Evolutionary conservation across 2,888 invertebrate genomes (phyloP).

Genomic region (Mythimna impura): DNA sequence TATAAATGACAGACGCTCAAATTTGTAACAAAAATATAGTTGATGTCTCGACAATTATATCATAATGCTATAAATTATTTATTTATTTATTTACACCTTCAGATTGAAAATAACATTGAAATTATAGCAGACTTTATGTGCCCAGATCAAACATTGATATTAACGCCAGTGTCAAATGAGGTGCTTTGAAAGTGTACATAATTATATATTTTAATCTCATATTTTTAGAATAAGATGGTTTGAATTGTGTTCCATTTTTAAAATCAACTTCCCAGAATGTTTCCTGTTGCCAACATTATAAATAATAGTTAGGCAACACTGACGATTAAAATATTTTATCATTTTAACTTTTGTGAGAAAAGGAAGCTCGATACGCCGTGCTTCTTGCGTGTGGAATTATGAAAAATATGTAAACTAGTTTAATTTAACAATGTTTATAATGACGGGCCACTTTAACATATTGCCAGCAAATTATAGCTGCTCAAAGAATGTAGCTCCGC

Average conservation of each 20-base stretch:
- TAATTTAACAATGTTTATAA: slow-evolving; percentile 54
- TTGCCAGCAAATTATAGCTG: slow-evolving; percentile 44
- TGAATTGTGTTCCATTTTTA: slow-evolving; percentile 69
- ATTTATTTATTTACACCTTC: slow-evolving; percentile 41
- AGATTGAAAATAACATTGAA: slow-evolving; percentile 35
- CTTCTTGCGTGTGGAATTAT: slow-evolving; percentile 59
- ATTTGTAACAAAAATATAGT: slow-evolving; percentile 3
- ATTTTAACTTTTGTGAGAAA: slow-evolving; percentile 58
- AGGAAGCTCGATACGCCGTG: slow-evolving; percentile 44
- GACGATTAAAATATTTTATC: slow-evolving; percentile 64
- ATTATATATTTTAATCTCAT: slow-evolving; percentile 79
- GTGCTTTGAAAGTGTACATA: slow-evolving; percentile 86
- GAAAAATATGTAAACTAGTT: slow-evolving; percentile 53
- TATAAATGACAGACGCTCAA: slow-evolving; percentile 22
- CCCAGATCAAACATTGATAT: slow-evolving; percentile 81
- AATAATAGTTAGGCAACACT: slow-evolving; percentile 63
- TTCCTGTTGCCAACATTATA: slow-evolving; percentile 67
- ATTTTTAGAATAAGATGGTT: slow-evolving; percentile 79
- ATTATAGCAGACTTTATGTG: slow-evolving; percentile 57
- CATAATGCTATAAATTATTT: slow-evolving; percentile 1
- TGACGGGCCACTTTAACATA: slow-evolving; percentile 59
- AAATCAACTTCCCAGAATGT: slow-evolving; percentile 56
- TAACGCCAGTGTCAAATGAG: slow-evolving; percentile 85
- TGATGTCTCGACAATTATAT: slow-evolving; percentile 31
- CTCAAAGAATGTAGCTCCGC: slow-evolving; percentile 60